phyloP scores from a whole-genome alignment of 2,888 invertebrate genomes.

The Poecilus cupreus region DNA sequence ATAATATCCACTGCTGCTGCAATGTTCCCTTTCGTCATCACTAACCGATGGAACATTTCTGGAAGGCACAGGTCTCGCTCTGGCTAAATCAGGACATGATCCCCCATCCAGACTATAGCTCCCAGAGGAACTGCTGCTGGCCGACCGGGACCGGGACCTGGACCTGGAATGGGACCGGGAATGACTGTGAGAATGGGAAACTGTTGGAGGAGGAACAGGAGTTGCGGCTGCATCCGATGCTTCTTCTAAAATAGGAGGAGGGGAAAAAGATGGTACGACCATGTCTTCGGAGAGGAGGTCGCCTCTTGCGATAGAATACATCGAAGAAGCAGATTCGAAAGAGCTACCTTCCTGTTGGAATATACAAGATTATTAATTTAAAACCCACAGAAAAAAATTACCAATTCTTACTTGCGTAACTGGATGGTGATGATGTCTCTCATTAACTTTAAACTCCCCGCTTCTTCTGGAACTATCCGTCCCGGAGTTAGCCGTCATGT shows the following conservation, averaged over 20 bases:
- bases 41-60: constrained; percentile 73
- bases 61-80: constrained; percentile 68
- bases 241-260: constrained; percentile 76
- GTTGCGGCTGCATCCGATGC: constrained; percentile 70
- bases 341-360: constrained; percentile 84
- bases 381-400: background rate
- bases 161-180: constrained; percentile 63
- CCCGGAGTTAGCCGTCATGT: constrained; percentile 88
- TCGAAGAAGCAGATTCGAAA: constrained; percentile 90
- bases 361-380: too few relatives aligned
- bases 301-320: constrained; percentile 85
- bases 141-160: constrained; percentile 73
- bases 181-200: constrained; percentile 42
- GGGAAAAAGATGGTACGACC: constrained; percentile 78
- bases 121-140: constrained; percentile 77
- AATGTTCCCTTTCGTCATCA: constrained; percentile 81
- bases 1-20: constrained; percentile 84
- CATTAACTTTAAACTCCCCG: constrained; percentile 66
- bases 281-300: constrained; percentile 81
- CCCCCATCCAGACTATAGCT: constrained; percentile 75
- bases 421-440: constrained; percentile 35
- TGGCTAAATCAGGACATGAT: constrained; percentile 69
- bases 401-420: background rate
- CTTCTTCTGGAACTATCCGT: constrained; percentile 81
- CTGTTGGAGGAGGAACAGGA: constrained; percentile 67